Evolutionary conservation across 2,113 vertebrate species (phyloP), one percentile per base, ranked within the genome.

Genomic region (Ceyx melanurus): DNA sequence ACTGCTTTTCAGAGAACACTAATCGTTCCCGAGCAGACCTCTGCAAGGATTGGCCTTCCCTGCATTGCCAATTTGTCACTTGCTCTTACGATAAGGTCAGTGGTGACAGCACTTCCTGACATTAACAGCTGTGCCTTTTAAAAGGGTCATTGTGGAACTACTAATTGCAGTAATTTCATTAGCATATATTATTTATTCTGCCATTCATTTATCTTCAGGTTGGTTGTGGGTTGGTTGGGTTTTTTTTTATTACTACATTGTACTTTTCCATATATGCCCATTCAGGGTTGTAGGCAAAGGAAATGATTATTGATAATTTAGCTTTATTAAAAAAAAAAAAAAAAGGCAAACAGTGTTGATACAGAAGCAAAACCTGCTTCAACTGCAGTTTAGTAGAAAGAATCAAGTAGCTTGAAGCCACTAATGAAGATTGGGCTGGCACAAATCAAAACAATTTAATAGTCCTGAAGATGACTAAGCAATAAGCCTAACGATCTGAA

Each of bases 91-190:
- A 98, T 98, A 98, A 98, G 98, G 98, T 98, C 98, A 98, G 96
- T 85, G 76, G 97, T 98, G 98, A 99, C 98, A 98, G 98, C 98
- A 98, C 98, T 98, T 98, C 98, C 98, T 98, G 98, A 98, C 98
- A 98, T 98, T 98, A 99, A 98, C 99, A 99, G 99, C 99, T 99
- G 99, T 98, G 98, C 98, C 98, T 98, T 98, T 98, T 98, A 98
- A 98, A 98, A 98, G 98, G 98, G 98, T 99, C 98, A 98, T 99
- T 99, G 98, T 98, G 98, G 97, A 98, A 98, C 98, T 99, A 98
- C 98, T 98, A 99, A 99, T 99, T 99, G 99, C 98, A 98, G 98
- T 98, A 98, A 98, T 98, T 99, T 99, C 98, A 99, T 99, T 99
- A 99, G 98, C 99, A 99, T 99, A 99, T 99, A 99, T 99, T 99